These are phyloP conservation scores for Enteromius trimaculatus DNA, from an alignment of 2,797 vertebrate genomes.

Conservation along the genomic window DNA sequence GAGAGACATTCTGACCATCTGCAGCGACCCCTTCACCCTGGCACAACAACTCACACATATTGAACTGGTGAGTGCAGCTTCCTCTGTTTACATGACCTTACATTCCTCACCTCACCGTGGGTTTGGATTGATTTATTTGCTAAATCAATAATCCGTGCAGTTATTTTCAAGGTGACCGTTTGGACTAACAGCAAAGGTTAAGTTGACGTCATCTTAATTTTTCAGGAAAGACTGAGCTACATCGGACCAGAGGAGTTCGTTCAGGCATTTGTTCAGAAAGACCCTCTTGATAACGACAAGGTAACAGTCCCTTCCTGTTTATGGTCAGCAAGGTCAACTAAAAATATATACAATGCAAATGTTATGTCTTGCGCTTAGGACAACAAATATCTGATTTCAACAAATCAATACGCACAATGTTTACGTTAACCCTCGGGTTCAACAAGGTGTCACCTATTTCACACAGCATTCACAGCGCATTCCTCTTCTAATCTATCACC, in stretches of 20 bases:
- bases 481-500: slow-evolving; percentile 42
- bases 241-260: slow-evolving; percentile 96
- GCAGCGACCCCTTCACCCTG: slow-evolving; percentile 89
- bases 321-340: neutral
- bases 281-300: slow-evolving; percentile 89
- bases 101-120: slow-evolving; percentile 20
- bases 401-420: slow-evolving; percentile 59
- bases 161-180: slow-evolving; percentile 42
- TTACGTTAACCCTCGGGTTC: slow-evolving; percentile 53
- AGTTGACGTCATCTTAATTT: slow-evolving; percentile 26
- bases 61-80: slow-evolving; percentile 84
- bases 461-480: slow-evolving; percentile 49
- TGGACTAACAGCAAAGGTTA: neutral
- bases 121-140: slow-evolving; percentile 30
- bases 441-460: slow-evolving; percentile 59
- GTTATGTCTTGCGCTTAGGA: slow-evolving; percentile 5
- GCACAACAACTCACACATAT: slow-evolving; percentile 96
- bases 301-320: slow-evolving; percentile 69
- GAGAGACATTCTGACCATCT: slow-evolving; percentile 87
- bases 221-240: slow-evolving; percentile 92
- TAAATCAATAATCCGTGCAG: slow-evolving; percentile 26
- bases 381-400: slow-evolving; percentile 52
- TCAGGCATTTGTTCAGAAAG: slow-evolving; percentile 92
- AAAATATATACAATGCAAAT: slow-evolving; percentile 29
- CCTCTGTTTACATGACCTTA: slow-evolving; percentile 19